Evolutionary conservation across 2,797 vertebrate species (phyloP).

Genomic region (Sternotherus odoratus): DNA sequence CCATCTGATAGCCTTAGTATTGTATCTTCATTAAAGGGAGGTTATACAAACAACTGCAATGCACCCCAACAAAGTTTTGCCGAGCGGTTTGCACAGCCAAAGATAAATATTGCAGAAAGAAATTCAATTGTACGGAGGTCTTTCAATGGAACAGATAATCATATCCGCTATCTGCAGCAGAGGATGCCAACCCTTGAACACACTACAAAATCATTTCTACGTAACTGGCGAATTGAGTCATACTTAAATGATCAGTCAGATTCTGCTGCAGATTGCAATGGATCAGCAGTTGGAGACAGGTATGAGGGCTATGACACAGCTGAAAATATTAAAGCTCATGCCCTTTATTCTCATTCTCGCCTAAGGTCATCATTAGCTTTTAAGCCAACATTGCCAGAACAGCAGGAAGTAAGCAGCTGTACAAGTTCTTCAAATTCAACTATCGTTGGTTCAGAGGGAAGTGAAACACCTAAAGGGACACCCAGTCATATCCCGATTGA

Average conservation of each 20-base stretch:
- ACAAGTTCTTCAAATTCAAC: slow-evolving; percentile 84
- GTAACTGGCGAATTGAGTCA: slow-evolving; percentile 92
- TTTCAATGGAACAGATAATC: slow-evolving; percentile 90
- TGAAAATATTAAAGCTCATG: slow-evolving; percentile 79
- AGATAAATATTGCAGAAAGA: slow-evolving; percentile 81
- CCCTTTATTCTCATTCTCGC: slow-evolving; percentile 83
- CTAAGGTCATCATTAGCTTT: slow-evolving; percentile 90
- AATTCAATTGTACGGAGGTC: slow-evolving; percentile 87
- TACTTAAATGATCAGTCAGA: slow-evolving; percentile 91
- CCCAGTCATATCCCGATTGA: slow-evolving; percentile 64
- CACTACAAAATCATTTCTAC: slow-evolving; percentile 91
- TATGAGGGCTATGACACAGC: slow-evolving; percentile 83
- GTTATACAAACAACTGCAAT: slow-evolving; percentile 63
- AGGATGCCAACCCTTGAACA: slow-evolving; percentile 90
- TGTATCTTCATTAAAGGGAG: slow-evolving; percentile 75
- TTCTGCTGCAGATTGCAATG: slow-evolving; percentile 78
- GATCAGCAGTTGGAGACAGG: slow-evolving; percentile 71
- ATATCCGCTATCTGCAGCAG: slow-evolving; percentile 87
- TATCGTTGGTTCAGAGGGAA: slow-evolving; percentile 81
- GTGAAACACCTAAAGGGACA: slow-evolving; percentile 72
- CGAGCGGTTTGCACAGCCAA: slow-evolving; percentile 78
- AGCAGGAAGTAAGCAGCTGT: slow-evolving; percentile 87
- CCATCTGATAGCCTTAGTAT: slow-evolving; percentile 82
- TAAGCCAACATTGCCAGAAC: slow-evolving; percentile 89
- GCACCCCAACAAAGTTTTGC: slow-evolving; percentile 80